These are phyloP conservation scores for Lutraria lutraria DNA, from an alignment of 2,888 invertebrate genomes.

Conservation along the genomic window DNA sequence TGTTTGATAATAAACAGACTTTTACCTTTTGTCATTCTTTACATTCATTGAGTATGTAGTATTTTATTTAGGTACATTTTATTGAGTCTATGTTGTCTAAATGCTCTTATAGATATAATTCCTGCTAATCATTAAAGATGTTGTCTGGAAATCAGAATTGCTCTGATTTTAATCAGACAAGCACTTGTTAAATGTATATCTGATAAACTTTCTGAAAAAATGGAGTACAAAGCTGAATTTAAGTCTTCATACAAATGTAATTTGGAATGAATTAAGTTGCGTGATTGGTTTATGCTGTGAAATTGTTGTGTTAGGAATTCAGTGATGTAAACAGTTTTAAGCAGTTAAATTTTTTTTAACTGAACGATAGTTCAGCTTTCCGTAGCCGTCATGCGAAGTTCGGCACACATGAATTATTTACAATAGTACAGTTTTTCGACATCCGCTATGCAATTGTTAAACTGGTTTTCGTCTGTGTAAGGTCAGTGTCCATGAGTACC, in stretches of 20 bases:
- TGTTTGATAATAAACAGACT: neutral
- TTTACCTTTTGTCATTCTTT: constrained; percentile 14
- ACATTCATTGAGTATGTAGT: neutral
- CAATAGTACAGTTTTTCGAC: no score
- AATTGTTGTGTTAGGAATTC: neutral
- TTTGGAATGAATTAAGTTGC: neutral
- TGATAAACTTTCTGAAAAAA: constrained; percentile 4
- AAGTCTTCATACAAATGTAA: neutral
- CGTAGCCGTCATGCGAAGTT: no score
- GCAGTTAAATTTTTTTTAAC: no score
- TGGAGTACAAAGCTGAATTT: neutral
- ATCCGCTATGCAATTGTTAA: no score
- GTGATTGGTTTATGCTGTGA: neutral
- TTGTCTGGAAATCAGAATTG: neutral
- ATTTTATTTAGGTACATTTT: constrained; percentile 14
- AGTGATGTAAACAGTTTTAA: neutral
- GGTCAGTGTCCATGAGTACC: no score
- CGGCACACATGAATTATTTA: no score
- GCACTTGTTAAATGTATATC: neutral
- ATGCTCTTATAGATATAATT: constrained; percentile 3
- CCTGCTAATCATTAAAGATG: constrained; percentile 1
- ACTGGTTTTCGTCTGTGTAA: no score
- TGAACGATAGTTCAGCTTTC: no score
- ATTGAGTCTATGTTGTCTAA: neutral
- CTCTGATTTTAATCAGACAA: constrained; percentile 7